phyloP scores from a whole-genome alignment of 2,797 vertebrate genomes.

The Yasuhikotakia modesta region DNA sequence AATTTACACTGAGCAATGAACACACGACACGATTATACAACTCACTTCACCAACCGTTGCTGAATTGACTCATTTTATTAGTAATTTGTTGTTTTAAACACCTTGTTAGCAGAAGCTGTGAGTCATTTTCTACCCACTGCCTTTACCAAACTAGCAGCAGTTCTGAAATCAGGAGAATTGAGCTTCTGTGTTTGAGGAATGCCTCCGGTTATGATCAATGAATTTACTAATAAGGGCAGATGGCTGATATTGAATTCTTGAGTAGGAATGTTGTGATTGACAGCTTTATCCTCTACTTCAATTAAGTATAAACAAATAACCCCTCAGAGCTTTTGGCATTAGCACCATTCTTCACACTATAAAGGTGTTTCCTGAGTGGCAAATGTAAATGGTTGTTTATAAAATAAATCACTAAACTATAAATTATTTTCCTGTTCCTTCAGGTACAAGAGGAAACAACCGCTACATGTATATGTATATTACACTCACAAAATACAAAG shows the following conservation, averaged over 20 bases:
- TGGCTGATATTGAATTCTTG: conserved; percentile 28
- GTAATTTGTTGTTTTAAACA: neutral
- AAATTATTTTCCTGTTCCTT: conserved; percentile 60
- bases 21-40: too few relatives aligned
- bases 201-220: conserved; percentile 39
- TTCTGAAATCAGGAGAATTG: conserved; percentile 17
- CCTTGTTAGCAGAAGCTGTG: neutral
- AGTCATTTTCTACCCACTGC: neutral
- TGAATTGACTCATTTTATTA: neutral
- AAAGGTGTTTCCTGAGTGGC: conserved; percentile 27
- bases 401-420: conserved; percentile 50
- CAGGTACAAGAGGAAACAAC: conserved; percentile 62
- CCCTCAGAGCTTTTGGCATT: conserved; percentile 14
- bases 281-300: conserved; percentile 17
- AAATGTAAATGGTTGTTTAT: conserved; percentile 23
- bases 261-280: conserved; percentile 19
- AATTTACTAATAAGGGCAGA: neutral
- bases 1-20: neutral
- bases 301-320: conserved; percentile 37
- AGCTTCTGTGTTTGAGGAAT: neutral
- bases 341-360: conserved; percentile 15
- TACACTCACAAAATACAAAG: neutral
- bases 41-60: too few relatives aligned
- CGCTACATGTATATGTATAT: too few relatives aligned
- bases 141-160: neutral